Evolutionary conservation across 2,113 vertebrate genomes (phyloP).

Genomic region (Meleagris gallopavo): DNA sequence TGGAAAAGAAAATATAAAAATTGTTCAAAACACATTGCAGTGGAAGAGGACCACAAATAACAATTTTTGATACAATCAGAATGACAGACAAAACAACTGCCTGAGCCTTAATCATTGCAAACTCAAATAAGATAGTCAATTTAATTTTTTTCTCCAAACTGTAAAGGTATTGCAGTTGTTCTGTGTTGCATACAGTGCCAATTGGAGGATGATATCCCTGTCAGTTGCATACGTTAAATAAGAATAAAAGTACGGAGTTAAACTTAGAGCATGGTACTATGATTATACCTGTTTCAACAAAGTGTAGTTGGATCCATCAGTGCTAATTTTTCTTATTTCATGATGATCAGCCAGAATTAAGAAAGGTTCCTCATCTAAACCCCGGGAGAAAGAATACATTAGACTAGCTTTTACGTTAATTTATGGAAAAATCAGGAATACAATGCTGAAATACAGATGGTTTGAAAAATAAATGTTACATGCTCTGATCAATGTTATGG

Average conservation of each 20-base stretch:
- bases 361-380: constrained; percentile 94
- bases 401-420: constrained; percentile 67
- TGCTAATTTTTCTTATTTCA: constrained; percentile 97
- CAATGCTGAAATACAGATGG: constrained; percentile 66
- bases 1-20: neutral
- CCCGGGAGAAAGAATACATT: constrained; percentile 68
- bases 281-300: constrained; percentile 94
- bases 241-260: constrained; percentile 43
- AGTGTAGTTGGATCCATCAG: constrained; percentile 97
- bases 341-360: constrained; percentile 98
- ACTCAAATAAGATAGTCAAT: neutral
- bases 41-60: constrained; percentile 10
- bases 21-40: neutral
- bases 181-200: neutral
- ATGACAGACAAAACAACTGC: constrained; percentile 55
- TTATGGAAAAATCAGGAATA: constrained; percentile 74
- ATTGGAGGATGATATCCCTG: constrained; percentile 1
- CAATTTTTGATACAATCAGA: neutral
- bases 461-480: constrained; percentile 72
- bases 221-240: constrained; percentile 35
- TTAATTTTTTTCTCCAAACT: neutral
- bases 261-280: constrained; percentile 63
- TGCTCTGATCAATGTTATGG: constrained; percentile 69
- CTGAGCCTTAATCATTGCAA: constrained; percentile 5
- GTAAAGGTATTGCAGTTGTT: constrained; percentile 44